Evolutionary conservation across 2,888 invertebrate genomes (phyloP).

Genomic region (Tipula lateralis): DNA sequence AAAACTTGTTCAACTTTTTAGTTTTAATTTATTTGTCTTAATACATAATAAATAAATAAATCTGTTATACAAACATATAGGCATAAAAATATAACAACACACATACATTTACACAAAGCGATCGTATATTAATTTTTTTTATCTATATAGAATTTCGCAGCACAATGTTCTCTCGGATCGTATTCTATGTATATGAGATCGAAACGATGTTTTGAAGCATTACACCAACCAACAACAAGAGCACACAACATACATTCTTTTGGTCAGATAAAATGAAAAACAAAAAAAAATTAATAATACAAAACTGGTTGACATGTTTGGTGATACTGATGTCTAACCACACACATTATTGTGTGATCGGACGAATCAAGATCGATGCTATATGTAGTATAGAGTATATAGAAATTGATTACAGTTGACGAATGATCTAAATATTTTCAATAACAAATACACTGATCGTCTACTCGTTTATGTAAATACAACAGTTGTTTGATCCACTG

Average conservation of each 20-base stretch:
- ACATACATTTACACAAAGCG: neutral
- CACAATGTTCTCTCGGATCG: neutral
- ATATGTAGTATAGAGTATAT: neutral
- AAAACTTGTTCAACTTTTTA: slow-evolving; percentile 12
- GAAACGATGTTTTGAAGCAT: neutral
- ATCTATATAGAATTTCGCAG: neutral
- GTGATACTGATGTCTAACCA: slow-evolving; percentile 1
- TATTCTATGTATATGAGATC: neutral
- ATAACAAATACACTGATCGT: too few species aligned
- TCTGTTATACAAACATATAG: neutral
- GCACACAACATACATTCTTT: neutral
- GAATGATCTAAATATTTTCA: slow-evolving; percentile 14
- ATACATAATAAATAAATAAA: slow-evolving; percentile 14
- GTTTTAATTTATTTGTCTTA: neutral
- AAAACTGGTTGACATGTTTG: slow-evolving; percentile 13
- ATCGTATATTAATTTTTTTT: neutral
- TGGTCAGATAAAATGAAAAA: neutral
- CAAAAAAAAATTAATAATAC: neutral
- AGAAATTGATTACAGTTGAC: neutral
- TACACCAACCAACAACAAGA: neutral
- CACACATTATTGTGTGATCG: slow-evolving; percentile 14
- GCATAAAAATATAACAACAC: neutral
- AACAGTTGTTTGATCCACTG: neutral
- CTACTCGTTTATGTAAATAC: neutral
- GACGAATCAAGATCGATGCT: neutral